These are phyloP conservation scores for Leptura quadrifasciata DNA, from an alignment of 2,888 invertebrate species.

Conservation along the genomic window DNA sequence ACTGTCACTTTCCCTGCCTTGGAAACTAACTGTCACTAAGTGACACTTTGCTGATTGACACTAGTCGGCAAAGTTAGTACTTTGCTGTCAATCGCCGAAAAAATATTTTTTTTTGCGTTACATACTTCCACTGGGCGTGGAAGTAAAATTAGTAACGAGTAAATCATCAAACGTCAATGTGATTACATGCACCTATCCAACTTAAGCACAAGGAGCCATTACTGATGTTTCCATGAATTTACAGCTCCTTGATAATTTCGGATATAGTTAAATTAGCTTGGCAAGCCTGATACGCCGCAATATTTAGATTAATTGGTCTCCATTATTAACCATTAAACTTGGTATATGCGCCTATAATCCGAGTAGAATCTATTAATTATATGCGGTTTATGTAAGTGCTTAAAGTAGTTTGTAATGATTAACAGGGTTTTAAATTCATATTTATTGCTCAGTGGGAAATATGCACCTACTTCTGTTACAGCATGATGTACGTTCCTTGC, in stretches of 20 bases:
- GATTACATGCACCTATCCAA: neutral
- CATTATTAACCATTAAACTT: constrained; percentile 26
- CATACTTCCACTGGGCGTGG: no score
- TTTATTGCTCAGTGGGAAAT: neutral
- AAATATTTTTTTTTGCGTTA: no score
- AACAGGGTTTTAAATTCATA: neutral
- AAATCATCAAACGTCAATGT: neutral
- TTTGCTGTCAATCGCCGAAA: no score
- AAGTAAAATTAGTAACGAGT: no score
- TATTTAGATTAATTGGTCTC: constrained; percentile 21
- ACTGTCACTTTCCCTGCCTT: no score
- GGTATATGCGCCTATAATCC: neutral
- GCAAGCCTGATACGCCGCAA: neutral
- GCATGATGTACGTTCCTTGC: neutral
- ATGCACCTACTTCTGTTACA: neutral
- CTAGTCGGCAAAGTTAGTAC: no score
- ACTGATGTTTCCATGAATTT: neutral
- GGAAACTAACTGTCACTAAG: no score
- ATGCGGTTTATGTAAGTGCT: neutral
- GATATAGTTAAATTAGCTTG: constrained; percentile 11
- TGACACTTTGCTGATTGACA: no score
- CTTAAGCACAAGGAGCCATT: neutral
- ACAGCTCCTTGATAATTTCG: constrained; percentile 16
- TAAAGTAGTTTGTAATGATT: constrained; percentile 13
- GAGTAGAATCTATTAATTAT: constrained; percentile 12